Evolutionary conservation across 1,140 invertebrate genomes (phyloP).

Genomic region (Trissolcus basalis): DNA sequence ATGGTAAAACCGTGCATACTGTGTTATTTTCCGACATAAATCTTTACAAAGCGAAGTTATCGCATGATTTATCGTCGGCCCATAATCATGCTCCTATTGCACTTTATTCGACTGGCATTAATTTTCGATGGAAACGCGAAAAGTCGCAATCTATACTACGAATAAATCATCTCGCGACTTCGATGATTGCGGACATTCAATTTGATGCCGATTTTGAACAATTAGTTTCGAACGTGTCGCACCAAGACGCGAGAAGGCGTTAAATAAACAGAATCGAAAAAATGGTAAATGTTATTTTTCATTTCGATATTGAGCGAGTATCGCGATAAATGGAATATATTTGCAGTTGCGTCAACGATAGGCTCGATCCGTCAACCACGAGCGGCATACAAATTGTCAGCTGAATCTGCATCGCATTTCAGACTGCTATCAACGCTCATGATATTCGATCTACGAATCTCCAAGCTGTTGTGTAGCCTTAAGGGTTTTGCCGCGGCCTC

Average conservation of each 20-base stretch:
- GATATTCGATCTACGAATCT: slow-evolving; percentile 64
- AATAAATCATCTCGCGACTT: too few relatives aligned
- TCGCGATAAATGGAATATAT: slow-evolving; percentile 33
- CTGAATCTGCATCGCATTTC: slow-evolving; percentile 41
- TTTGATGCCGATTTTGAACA: too few relatives aligned
- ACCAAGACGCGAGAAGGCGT: too few relatives aligned
- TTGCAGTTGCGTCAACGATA: slow-evolving; percentile 42
- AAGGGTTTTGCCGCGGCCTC: slow-evolving; percentile 26
- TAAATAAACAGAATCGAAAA: too few relatives aligned
- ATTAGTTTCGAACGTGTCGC: too few relatives aligned
- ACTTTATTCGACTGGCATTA: neutral
- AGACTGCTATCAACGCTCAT: slow-evolving; percentile 36
- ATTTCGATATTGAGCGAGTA: slow-evolving; percentile 47
- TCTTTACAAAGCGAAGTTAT: slow-evolving; percentile 60
- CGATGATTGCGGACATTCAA: too few relatives aligned
- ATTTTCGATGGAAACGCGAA: neutral
- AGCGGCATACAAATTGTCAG: slow-evolving; percentile 58
- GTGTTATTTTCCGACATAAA: slow-evolving; percentile 59
- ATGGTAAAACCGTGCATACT: slow-evolving; percentile 59
- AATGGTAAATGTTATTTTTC: slow-evolving; percentile 46
- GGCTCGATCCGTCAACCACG: slow-evolving; percentile 52
- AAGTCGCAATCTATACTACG: neutral
- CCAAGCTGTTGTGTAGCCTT: slow-evolving; percentile 58
- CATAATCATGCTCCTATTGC: slow-evolving; percentile 46
- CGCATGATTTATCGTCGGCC: slow-evolving; percentile 52